Base-by-base conservation (phyloP, 30 jellyfish, hydroid and myxozoan genomes). In the Catostylus mosaicus region DNA sequence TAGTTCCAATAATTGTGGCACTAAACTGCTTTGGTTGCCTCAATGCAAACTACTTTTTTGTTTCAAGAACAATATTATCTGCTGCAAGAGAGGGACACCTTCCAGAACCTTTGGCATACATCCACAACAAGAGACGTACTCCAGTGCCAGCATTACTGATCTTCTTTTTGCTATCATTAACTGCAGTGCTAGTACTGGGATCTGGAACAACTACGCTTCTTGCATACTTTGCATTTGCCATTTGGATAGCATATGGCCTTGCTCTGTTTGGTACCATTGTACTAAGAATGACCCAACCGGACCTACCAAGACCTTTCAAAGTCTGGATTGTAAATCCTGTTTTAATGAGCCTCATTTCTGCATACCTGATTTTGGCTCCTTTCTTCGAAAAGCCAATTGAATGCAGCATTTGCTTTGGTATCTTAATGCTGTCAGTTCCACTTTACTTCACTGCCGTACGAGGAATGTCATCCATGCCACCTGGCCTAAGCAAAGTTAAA, bases 41-140 rank as follows among this genome's bases (percentile, higher is more conserved):
- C 29, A 77, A 77, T 77, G 88, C 68, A 32, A 2, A 26, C 8
- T 10, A 4, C 34, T 77, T 77, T 48, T 47, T 62, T 8, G 24
- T 26, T 1, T 38, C 88, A 6, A 34, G 88, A 54, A 32, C 24
- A 8, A 20, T 62, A 3, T 29, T 77, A 19, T 77, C 88, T 31
- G 88, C 88, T 40, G 77, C 78, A 9, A 73, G 83, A 18, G 83
- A 71, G 69, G 83, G 83, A 43, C 86, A 75, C 27, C 50, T 75
- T 18, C 86, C 86, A 22, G 63, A 50, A 7, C 62, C 75, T 9
- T 34, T 75, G 38, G 26, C 86, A 1, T 75, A 33, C 75, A 52
- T 75, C 22, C 75, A 75, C 46, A 30, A 20, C 1, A 45, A 30
- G 26, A 50, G 75, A 34, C 40, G 78, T 34, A 60, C 78, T 1